A percentile compares a stretch with the other conserved stretches of the same genome.
Evolutionary conservation across 2,888 invertebrate genomes (phyloP).

Genomic region (Drosophila kokeensis): DNA sequence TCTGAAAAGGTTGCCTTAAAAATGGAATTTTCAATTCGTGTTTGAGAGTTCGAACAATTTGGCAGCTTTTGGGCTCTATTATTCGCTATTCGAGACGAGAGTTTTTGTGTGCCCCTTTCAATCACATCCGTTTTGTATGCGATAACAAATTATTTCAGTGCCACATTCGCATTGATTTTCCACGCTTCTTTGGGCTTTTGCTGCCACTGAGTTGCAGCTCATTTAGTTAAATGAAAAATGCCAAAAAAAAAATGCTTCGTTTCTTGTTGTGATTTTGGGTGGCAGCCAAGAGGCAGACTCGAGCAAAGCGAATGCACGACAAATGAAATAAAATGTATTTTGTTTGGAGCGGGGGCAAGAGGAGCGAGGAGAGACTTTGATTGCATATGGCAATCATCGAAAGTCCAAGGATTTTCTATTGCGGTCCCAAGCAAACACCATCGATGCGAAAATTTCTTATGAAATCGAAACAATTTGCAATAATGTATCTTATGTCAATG

Average conservation of each 20-base stretch:
- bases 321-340: conserved; percentile 68
- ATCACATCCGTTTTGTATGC: conserved; percentile 63
- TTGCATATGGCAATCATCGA: conserved; percentile 67
- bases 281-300: conserved; percentile 57
- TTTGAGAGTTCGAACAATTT: conserved; percentile 20
- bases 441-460: conserved; percentile 69
- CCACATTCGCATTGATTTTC: conserved; percentile 71
- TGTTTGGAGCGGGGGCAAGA: background rate
- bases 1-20: background rate
- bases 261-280: conserved; percentile 53
- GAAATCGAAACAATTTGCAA: conserved; percentile 81
- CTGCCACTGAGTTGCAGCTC: conserved; percentile 48
- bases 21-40: conserved; percentile 16
- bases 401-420: conserved; percentile 54
- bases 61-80: conserved; percentile 21
- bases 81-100: conserved; percentile 1
- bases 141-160: conserved; percentile 75
- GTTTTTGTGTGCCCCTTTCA: conserved; percentile 35
- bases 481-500: conserved; percentile 80
- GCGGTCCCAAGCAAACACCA: conserved; percentile 24
- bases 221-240: conserved; percentile 71
- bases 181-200: conserved; percentile 28
- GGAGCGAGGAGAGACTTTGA: conserved; percentile 13
- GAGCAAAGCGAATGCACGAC: conserved; percentile 69
- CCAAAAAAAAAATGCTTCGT: conserved; percentile 49